Base-by-base conservation (phyloP, 2,113 vertebrate species). In the Alethe castanea region DNA sequence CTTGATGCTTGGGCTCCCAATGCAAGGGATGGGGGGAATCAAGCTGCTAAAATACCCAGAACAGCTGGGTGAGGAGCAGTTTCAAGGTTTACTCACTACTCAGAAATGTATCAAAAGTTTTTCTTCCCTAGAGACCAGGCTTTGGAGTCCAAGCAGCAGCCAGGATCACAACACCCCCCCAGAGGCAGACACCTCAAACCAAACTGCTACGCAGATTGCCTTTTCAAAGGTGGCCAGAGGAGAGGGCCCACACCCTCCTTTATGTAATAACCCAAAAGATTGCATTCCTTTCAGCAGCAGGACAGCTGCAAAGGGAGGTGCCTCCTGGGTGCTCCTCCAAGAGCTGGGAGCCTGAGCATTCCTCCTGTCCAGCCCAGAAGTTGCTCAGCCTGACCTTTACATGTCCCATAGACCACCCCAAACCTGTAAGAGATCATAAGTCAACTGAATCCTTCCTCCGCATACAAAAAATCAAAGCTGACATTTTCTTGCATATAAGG, bases 201-300 rank as follows among this genome's bases (percentile, higher is more conserved):
- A 29, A 72, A 76, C 1, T 60, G 47, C 56, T 69, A 38, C 0
- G 0, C 66, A 81, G 40, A 47, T 19, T 1, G 0, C 18, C 76
- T 82, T 54, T 65, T 42, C 88, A 47, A 70, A 77, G 64, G 60
- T 35, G 83, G 47, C 80, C 67, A 83, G 59, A 1, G 3, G n/a
- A 88, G 42, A 88, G 47, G 59, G 82, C 83, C 61, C 80, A 88
- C 94, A 36, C 92, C 96, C 88, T 67, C 38, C 67, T 78, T 92
- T 96, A 93, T 73, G 64, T 86, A 97, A 92, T 86, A 97, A 92
- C 80, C 38, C 57, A 90, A 45, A 92, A 90, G 54, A 86, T 1
- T 52, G n/a, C 91, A 96, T 97, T 96, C 95, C 94, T 92, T 83
- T 78, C 91, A 62, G 56, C 64, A 85, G 54, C 54, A 92, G 76